These are phyloP conservation scores for Ormyrus pomaceus DNA, from an alignment of 2,888 invertebrate genomes.

Conservation along the genomic window DNA sequence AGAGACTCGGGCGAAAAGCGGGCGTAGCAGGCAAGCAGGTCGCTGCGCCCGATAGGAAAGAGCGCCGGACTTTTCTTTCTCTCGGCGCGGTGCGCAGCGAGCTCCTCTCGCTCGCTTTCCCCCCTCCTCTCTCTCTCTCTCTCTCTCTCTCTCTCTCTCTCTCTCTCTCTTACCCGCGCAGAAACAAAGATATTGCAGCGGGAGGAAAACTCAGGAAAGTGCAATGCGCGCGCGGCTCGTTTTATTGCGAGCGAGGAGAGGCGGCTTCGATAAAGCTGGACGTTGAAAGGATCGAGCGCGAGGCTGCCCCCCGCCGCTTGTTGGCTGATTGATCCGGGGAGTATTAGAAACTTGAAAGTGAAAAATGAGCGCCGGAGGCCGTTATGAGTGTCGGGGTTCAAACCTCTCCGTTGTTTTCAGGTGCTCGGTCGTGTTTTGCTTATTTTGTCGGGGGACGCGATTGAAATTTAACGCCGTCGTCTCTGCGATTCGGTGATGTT, in stretches of 20 bases:
- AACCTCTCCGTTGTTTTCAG: too few species aligned
- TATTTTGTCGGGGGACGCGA: too few species aligned
- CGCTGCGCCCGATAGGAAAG: slow-evolving; percentile 48
- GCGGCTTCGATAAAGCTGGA: too few species aligned
- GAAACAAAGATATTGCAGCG: slow-evolving; percentile 33
- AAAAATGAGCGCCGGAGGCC: too few species aligned
- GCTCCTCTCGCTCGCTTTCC: background rate
- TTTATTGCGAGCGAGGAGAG: background rate
- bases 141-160: background rate
- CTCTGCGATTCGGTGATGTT: too few species aligned
- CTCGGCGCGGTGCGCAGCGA: background rate
- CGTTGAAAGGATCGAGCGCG: too few species aligned
- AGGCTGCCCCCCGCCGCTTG: too few species aligned
- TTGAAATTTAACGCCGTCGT: too few species aligned
- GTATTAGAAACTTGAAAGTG: too few species aligned
- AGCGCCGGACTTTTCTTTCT: slow-evolving; percentile 43
- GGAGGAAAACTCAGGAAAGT: background rate
- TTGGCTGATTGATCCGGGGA: too few species aligned
- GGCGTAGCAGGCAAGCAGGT: slow-evolving; percentile 45
- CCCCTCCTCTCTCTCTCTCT: slow-evolving; percentile 1
- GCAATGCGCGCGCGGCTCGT: background rate
- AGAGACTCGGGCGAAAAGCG: background rate
- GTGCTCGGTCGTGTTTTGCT: too few species aligned
- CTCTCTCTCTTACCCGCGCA: background rate
- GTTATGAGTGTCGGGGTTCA: too few species aligned